phyloP scores from a whole-genome alignment of 2,113 vertebrate genomes.

The Rhinopithecus roxellana region DNA sequence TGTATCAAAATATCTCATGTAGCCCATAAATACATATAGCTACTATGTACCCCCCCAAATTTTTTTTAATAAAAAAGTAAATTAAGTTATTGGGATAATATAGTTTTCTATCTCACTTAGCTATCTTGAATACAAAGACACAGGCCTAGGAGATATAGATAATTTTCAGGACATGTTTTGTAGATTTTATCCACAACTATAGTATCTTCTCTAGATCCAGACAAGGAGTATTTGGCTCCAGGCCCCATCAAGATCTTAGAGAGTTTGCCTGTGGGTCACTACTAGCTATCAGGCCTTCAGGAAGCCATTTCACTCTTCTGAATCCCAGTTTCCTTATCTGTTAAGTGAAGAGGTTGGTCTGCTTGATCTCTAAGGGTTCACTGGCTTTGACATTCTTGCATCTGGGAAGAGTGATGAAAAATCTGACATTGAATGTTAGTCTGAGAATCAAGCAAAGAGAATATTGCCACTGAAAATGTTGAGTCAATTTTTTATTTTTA shows the following conservation, averaged over 20 bases:
- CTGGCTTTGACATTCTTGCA: not conserved
- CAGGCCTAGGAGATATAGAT: not conserved
- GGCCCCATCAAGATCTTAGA: not conserved
- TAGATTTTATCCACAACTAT: conserved; percentile 21
- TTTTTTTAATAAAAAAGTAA: not conserved
- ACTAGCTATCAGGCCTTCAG: not conserved
- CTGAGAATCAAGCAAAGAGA: not conserved
- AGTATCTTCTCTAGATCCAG: not conserved
- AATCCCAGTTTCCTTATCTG: not conserved
- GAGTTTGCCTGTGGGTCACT: not conserved
- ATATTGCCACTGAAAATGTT: conserved; percentile 37
- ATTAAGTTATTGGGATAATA: not conserved
- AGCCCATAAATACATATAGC: no score
- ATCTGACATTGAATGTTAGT: conserved; percentile 16
- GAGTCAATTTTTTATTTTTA: not conserved
- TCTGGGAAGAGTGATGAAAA: not conserved
- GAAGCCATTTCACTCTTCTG: conserved; percentile 12
- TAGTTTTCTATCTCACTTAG: not conserved
- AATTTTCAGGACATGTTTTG: not conserved
- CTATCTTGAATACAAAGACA: not conserved
- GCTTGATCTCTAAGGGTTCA: not conserved
- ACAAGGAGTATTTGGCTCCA: not conserved
- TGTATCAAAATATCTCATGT: no score
- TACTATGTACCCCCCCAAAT: no score
- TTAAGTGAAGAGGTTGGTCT: not conserved